phyloP scores from a whole-genome alignment of 2,797 vertebrate genomes.

The Geotria australis region DNA sequence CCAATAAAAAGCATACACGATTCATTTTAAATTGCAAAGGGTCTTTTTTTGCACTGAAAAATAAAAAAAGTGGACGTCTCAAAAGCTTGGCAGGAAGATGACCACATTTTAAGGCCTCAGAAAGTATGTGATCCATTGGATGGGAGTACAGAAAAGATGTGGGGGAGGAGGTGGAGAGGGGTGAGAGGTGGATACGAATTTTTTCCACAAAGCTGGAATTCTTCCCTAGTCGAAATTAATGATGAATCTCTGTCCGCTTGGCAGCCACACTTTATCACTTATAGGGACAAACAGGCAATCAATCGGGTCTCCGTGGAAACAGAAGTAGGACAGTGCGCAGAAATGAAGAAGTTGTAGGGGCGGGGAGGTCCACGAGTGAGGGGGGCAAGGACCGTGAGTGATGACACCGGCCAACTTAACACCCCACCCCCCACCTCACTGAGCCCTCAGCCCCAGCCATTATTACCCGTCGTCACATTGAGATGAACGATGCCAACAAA shows the following conservation, averaged over 20 bases:
- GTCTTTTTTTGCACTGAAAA: not conserved
- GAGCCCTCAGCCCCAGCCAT: not conserved
- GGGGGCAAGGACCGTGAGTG: slow-evolving; percentile 31
- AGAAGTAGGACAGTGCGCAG: slow-evolving; percentile 57
- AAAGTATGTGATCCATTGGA: not conserved
- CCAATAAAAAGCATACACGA: too few relatives aligned
- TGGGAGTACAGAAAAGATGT: not conserved
- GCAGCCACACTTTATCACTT: slow-evolving; percentile 61
- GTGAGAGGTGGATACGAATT: not conserved
- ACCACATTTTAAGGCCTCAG: too few relatives aligned
- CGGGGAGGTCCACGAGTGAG: not conserved
- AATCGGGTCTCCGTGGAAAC: slow-evolving; percentile 73
- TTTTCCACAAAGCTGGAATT: slow-evolving; percentile 4
- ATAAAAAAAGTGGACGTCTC: too few relatives aligned
- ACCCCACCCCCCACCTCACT: slow-evolving; percentile 25
- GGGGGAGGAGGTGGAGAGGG: not conserved
- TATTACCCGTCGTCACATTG: not conserved
- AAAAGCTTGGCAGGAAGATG: too few relatives aligned
- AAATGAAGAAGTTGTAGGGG: slow-evolving; percentile 12
- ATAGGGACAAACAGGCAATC: slow-evolving; percentile 91
- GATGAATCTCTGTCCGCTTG: slow-evolving; percentile 23
- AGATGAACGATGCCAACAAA: not conserved
- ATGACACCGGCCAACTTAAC: slow-evolving; percentile 74
- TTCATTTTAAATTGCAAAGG: not conserved
- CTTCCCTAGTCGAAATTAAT: slow-evolving; percentile 23